Conservation (phyloP, 2,113 vertebrate species). For the Sinosuthora webbiana region DNA sequence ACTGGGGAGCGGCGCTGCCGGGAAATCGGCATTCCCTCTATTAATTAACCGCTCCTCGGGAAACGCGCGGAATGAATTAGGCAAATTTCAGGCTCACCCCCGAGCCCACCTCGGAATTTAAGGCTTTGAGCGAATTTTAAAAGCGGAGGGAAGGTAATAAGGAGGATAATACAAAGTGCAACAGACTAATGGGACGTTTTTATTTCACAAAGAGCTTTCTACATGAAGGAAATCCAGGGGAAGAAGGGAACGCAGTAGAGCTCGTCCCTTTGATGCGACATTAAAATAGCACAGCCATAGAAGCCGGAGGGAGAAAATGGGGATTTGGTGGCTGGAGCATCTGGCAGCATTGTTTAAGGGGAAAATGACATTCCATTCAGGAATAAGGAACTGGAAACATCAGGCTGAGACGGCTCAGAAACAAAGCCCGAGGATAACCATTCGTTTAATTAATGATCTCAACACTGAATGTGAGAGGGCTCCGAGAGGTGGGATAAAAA, state of each 20-base stretch:
- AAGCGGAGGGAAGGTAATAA: not conserved
- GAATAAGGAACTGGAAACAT: not conserved
- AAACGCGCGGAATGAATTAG: not conserved
- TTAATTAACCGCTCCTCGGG: not conserved
- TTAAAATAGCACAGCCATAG: slow-evolving; percentile 2
- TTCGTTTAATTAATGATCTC: slow-evolving; percentile 33
- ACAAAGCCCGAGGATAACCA: not conserved
- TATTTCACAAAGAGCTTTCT: not conserved
- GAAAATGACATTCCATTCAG: not conserved
- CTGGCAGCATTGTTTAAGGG: slow-evolving; percentile 3
- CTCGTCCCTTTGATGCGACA: slow-evolving; percentile 19
- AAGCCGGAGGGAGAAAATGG: not conserved
- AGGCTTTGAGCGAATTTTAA: not conserved
- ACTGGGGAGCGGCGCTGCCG: accelerated
- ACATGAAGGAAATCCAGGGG: slow-evolving; percentile 9
- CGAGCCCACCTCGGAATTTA: not conserved
- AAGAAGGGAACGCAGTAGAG: not conserved
- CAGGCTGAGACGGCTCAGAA: not conserved
- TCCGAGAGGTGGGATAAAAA: not conserved
- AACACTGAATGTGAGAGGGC: not conserved
- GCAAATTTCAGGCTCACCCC: not conserved
- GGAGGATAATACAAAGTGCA: not conserved
- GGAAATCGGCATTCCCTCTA: not conserved
- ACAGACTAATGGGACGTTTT: not conserved
- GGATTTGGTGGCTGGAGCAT: not conserved